A percentile compares a stretch with the other conserved stretches of the same genome.
These are phyloP conservation scores for Pipistrellus nathusii DNA, from an alignment of 2,797 vertebrate species.

Conservation along the genomic window DNA sequence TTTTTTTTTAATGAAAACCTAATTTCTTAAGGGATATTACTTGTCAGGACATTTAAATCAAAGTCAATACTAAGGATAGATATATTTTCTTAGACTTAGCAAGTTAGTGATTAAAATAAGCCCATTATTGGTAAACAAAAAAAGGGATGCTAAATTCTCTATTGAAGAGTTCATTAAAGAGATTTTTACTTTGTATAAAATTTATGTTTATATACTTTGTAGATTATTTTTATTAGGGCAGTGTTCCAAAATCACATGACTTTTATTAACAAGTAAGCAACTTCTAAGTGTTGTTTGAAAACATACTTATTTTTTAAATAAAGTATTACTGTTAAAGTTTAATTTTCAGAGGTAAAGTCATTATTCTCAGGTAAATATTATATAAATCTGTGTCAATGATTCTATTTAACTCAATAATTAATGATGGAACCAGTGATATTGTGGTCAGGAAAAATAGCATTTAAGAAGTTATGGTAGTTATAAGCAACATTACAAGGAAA, in stretches of 20 bases:
- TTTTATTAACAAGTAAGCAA: not conserved
- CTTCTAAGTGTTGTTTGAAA: slow-evolving; percentile 34
- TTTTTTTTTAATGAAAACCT: no score
- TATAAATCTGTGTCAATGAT: not conserved
- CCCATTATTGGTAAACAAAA: not conserved
- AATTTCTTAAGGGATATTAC: slow-evolving; percentile 37
- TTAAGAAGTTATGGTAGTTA: not conserved
- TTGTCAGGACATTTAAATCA: slow-evolving; percentile 3
- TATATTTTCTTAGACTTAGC: not conserved
- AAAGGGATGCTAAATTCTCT: not conserved
- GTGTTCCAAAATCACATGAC: not conserved
- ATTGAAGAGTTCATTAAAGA: not conserved
- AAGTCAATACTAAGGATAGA: slow-evolving; percentile 33
- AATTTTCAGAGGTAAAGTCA: slow-evolving; percentile 11
- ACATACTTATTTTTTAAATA: slow-evolving; percentile 25
- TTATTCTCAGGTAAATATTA: not conserved
- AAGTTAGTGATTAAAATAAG: slow-evolving; percentile 17
- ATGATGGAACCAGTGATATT: not conserved
- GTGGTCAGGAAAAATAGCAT: not conserved
- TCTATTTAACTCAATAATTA: not conserved
- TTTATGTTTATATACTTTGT: not conserved
- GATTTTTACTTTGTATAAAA: slow-evolving; percentile 4
- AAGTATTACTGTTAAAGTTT: not conserved
- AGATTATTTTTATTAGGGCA: not conserved
- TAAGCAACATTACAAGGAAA: slow-evolving; percentile 18